phyloP scores from a whole-genome alignment of 2,797 vertebrate genomes.

The Margarornis squamiger region DNA sequence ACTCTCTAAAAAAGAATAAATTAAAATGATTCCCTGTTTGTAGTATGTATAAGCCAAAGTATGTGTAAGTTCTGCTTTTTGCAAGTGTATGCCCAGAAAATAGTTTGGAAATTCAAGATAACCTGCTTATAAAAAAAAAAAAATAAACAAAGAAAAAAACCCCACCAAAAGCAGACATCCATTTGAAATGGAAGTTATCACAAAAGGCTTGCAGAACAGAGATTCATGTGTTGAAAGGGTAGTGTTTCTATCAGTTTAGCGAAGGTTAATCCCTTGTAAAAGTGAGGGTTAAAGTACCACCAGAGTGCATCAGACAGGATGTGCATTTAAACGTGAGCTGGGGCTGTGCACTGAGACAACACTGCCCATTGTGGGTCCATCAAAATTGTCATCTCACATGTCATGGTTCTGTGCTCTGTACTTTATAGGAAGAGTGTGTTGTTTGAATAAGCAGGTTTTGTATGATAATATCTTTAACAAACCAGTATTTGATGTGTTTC shows the following conservation, averaged over 20 bases:
- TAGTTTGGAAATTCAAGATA: background rate
- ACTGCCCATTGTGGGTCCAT: background rate
- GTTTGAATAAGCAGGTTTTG: slow-evolving; percentile 49
- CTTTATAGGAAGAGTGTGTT: slow-evolving; percentile 4
- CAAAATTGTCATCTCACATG: background rate
- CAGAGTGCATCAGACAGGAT: slow-evolving; percentile 3
- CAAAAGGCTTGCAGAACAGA: background rate
- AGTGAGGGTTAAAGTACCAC: background rate
- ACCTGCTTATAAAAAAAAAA: background rate
- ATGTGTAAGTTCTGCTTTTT: background rate
- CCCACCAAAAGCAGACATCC: background rate
- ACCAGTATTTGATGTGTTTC: slow-evolving; percentile 19
- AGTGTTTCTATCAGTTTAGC: background rate
- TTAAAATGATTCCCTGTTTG: background rate
- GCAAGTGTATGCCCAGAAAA: background rate
- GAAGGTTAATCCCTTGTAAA: slow-evolving; percentile 15
- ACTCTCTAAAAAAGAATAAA: background rate
- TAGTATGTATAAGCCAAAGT: background rate
- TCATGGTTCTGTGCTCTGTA: background rate
- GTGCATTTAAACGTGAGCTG: background rate
- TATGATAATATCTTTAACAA: slow-evolving; percentile 10
- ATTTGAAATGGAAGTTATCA: background rate
- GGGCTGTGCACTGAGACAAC: background rate
- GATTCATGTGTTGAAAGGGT: background rate
- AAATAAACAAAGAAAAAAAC: fast-evolving